Evolutionary conservation across 2,888 invertebrate genomes (phyloP).

Genomic region (Torymus tubicola): DNA sequence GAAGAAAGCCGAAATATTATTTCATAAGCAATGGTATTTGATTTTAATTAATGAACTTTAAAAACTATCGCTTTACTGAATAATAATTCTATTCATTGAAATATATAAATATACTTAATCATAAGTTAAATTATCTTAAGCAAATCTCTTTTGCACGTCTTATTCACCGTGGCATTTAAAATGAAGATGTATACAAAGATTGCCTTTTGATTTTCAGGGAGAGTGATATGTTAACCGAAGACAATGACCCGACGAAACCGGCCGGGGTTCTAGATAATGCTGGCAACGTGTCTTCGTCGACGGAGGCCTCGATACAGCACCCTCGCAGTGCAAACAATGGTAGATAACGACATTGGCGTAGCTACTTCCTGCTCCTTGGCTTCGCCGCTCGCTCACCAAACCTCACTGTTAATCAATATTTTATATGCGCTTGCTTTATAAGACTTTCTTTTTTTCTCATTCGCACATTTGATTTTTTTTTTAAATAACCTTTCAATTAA

Average conservation of each 20-base stretch:
- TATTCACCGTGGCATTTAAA: background rate
- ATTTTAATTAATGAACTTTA: no score
- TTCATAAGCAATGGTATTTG: no score
- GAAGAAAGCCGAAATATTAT: no score
- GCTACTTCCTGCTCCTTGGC: conserved; percentile 34
- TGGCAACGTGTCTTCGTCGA: conserved; percentile 74
- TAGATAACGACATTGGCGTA: conserved; percentile 60
- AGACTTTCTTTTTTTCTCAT: background rate
- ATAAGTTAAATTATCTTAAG: no score
- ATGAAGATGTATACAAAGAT: conserved; percentile 14
- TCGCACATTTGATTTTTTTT: no score
- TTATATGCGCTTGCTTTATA: conserved; percentile 28
- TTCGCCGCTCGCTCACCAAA: background rate
- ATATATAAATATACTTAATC: no score
- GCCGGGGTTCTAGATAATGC: conserved; percentile 75
- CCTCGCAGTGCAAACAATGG: conserved; percentile 73
- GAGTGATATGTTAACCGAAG: conserved; percentile 76
- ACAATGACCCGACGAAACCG: conserved; percentile 75
- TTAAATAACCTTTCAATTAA: no score
- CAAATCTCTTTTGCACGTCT: no score
- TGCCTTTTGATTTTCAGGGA: conserved; percentile 63
- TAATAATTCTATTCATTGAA: no score
- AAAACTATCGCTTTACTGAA: no score
- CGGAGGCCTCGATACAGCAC: conserved; percentile 73
- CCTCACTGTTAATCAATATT: conserved; percentile 32